phyloP scores from a whole-genome alignment of 1,140 invertebrate species.

The Phymastichus coffea region DNA sequence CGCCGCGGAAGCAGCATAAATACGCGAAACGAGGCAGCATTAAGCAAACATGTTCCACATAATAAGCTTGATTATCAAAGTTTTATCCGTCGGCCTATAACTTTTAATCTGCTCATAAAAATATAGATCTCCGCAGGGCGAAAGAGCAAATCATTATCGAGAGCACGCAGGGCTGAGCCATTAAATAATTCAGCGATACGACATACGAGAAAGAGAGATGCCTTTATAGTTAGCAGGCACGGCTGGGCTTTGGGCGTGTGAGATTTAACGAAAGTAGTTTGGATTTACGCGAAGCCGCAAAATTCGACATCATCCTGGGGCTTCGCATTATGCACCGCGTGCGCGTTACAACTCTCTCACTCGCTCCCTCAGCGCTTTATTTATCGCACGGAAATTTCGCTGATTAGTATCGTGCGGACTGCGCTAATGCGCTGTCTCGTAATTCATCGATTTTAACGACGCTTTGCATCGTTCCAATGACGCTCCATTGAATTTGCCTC shows the following conservation, averaged over 20 bases:
- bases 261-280: conserved; percentile 26
- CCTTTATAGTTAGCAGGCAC: no score
- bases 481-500: conserved; percentile 50
- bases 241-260: no score
- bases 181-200: no score
- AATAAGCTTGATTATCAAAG: conserved; percentile 3
- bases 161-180: not conserved
- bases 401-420: conserved; percentile 56
- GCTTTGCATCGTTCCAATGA: conserved; percentile 33
- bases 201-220: no score
- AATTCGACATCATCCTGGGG: conserved; percentile 19
- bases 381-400: conserved; percentile 53
- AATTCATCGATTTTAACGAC: conserved; percentile 55
- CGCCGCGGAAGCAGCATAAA: no score
- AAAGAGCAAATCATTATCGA: not conserved
- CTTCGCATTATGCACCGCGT: not conserved
- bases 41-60: no score
- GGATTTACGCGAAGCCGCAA: conserved; percentile 24
- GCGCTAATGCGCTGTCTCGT: conserved; percentile 55
- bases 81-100: not conserved
- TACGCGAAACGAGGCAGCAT: no score
- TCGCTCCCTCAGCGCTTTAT: conserved; percentile 28
- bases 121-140: not conserved
- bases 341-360: conserved; percentile 13
- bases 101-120: conserved; percentile 21